Percentiles rank a stretch among this genome's conserved stretches.
These are phyloP conservation scores for Aphrophora alni DNA, from an alignment of 2,888 invertebrate species.

Conservation along the genomic window DNA sequence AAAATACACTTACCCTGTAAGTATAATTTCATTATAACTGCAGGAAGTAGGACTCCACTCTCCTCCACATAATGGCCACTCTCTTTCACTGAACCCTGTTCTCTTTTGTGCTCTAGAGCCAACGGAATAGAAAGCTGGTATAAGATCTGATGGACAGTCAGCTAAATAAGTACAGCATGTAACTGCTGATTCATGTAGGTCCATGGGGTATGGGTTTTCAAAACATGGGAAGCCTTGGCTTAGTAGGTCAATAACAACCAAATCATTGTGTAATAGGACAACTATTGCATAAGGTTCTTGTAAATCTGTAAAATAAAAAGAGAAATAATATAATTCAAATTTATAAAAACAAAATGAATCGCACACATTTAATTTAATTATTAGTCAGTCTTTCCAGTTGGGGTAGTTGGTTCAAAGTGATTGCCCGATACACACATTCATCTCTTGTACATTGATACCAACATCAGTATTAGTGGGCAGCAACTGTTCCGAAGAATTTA, in stretches of 20 bases:
- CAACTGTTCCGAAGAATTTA: too few species aligned
- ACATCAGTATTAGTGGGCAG: too few species aligned
- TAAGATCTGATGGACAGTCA: slow-evolving; percentile 97
- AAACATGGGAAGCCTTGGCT: slow-evolving; percentile 97
- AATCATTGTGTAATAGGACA: slow-evolving; percentile 95
- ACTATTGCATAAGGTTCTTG: slow-evolving; percentile 98
- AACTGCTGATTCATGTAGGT: slow-evolving; percentile 98
- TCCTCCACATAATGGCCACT: slow-evolving; percentile 97
- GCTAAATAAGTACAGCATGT: slow-evolving; percentile 97
- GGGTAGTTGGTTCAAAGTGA: too few species aligned
- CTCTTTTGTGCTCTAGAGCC: slow-evolving; percentile 75
- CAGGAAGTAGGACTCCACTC: slow-evolving; percentile 95
- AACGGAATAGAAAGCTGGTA: slow-evolving; percentile 97
- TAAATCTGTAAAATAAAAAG: slow-evolving; percentile 73
- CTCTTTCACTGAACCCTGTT: slow-evolving; percentile 85
- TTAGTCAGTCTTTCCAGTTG: too few species aligned
- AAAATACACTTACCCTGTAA: slow-evolving; percentile 93
- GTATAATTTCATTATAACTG: slow-evolving; percentile 96
- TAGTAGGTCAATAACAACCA: slow-evolving; percentile 96
- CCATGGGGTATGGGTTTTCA: slow-evolving; percentile 99
- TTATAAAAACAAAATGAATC: not conserved
- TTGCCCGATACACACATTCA: too few species aligned
- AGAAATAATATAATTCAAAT: not conserved
- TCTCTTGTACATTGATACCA: too few species aligned
- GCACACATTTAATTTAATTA: too few species aligned